Base-by-base conservation (phyloP, 1,140 invertebrate species). In the Planococcus citri region DNA sequence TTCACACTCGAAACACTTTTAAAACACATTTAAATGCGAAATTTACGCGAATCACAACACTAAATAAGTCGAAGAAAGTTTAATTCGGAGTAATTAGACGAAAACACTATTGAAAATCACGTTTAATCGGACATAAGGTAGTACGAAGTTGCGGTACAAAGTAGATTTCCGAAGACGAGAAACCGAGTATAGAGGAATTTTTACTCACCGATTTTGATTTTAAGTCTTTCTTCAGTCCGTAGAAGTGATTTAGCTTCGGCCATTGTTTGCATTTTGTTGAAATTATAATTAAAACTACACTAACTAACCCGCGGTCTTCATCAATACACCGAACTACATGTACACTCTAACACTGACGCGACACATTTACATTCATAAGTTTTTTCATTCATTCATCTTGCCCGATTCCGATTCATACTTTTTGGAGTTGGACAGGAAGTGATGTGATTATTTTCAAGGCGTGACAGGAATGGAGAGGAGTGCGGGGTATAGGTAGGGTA, bases 361-460 rank as follows among this genome's bases (percentile, higher is more conserved):
- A 64, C 60, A 64, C 60, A 64, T 64, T 64, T 64, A 64, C 60
- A 64, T 64, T 64, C 60, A 64, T 64, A 64, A 64, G 60, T 64
- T 64, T 64, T 25, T 64, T 64, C 22, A 64, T 64, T 64, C 60
- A 64, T 64, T 64, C 60, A 64, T 64, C 60, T 64, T 27, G n/a
- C n/a, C 20, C 4, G 22, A n/a, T n/a, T n/a, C 60, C 60, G 60
- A 64, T 64, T 64, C 60, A 64, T 64, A 64, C 21, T 64, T 64
- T 64, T n/a, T n/a, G n/a, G n/a, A n/a, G n/a, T n/a, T 64, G 10
- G 60, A 64, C 60, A 64, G 60, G 60, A 64, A 64, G 60, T 64
- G 60, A 64, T 64, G 10, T n/a, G n/a, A n/a, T n/a, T n/a, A 60
- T 24, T 64, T 64, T 64, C 60, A 64, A 64, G 60, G 60, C 24